Conservation (phyloP, 2,888 invertebrate genomes). For the Dermolepida albohirtum region DNA sequence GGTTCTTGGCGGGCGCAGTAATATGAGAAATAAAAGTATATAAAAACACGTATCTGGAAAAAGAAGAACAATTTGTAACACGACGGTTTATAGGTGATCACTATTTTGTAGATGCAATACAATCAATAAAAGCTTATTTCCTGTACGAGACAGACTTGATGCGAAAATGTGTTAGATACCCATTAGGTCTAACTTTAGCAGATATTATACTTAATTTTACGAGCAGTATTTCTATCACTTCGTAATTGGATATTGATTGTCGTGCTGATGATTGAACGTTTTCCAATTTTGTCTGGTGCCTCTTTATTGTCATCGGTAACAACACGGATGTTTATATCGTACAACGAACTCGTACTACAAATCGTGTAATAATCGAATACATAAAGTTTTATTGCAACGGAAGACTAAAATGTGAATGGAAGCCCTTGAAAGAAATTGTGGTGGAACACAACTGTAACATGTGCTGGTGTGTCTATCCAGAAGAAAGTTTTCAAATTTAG, state of each 20-base stretch:
- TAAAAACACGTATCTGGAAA: too few species aligned
- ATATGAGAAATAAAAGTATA: too few species aligned
- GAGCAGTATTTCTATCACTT: conserved; percentile 5
- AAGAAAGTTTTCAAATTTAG: too few species aligned
- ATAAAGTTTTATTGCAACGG: conserved; percentile 19
- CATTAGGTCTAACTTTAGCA: conserved; percentile 6
- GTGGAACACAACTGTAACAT: background rate
- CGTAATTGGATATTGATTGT: conserved; percentile 22
- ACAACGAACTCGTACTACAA: background rate
- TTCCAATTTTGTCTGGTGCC: conserved; percentile 11
- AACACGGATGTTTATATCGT: conserved; percentile 21
- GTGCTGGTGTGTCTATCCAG: too few species aligned
- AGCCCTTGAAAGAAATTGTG: background rate
- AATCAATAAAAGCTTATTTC: conserved; percentile 14
- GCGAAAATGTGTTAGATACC: background rate
- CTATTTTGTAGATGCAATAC: too few species aligned
- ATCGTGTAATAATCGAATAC: conserved; percentile 9
- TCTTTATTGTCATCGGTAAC: conserved; percentile 5
- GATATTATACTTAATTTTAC: conserved; percentile 29
- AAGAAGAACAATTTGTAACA: too few species aligned
- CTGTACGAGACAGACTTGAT: background rate
- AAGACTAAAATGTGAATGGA: conserved; percentile 2
- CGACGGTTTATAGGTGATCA: too few species aligned
- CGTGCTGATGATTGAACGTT: conserved; percentile 22
- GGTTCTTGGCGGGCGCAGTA: too few species aligned